phyloP scores from a whole-genome alignment of 1,140 invertebrate genomes.

The Aphelinus certus region DNA sequence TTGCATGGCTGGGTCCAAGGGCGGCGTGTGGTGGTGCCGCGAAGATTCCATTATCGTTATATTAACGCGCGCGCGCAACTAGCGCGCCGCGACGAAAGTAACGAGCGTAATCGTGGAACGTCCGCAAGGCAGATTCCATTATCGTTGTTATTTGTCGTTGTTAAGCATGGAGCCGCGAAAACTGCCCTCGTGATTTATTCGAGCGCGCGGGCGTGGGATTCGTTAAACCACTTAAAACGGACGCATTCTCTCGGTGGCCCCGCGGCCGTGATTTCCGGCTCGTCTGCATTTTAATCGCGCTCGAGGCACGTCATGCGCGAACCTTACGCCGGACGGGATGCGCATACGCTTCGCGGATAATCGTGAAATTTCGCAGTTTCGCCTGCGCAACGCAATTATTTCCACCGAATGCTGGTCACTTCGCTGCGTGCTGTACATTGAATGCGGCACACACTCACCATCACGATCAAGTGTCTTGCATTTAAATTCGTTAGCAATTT shows the following conservation, averaged over 20 bases:
- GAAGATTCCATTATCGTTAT: conserved; percentile 47
- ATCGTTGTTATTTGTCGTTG: conserved; percentile 48
- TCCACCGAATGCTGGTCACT: too few relatives aligned
- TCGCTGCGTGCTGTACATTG: too few relatives aligned
- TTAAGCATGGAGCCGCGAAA: conserved; percentile 26
- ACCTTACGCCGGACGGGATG: conserved; percentile 19
- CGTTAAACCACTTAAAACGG: conserved; percentile 36
- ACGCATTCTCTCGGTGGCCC: too few relatives aligned
- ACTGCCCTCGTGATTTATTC: conserved; percentile 28
- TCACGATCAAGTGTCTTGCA: too few relatives aligned
- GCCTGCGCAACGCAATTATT: neutral
- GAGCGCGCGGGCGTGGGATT: conserved; percentile 10
- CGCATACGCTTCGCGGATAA: conserved; percentile 22
- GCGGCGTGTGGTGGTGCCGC: conserved; percentile 15
- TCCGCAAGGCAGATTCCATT: conserved; percentile 42
- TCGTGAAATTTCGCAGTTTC: conserved; percentile 19
- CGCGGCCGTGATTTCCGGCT: conserved; percentile 13
- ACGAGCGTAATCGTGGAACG: conserved; percentile 45
- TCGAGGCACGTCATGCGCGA: conserved; percentile 21
- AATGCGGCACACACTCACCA: too few relatives aligned
- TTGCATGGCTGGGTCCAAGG: conserved; percentile 44
- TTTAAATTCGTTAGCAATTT: too few relatives aligned
- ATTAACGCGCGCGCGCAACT: conserved; percentile 42
- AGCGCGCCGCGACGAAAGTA: conserved; percentile 43
- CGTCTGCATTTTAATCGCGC: conserved; percentile 33